Evolutionary conservation across 2,888 invertebrate genomes (phyloP), one percentile per base, ranked within the genome.

Genomic region (Perdita meconis): DNA sequence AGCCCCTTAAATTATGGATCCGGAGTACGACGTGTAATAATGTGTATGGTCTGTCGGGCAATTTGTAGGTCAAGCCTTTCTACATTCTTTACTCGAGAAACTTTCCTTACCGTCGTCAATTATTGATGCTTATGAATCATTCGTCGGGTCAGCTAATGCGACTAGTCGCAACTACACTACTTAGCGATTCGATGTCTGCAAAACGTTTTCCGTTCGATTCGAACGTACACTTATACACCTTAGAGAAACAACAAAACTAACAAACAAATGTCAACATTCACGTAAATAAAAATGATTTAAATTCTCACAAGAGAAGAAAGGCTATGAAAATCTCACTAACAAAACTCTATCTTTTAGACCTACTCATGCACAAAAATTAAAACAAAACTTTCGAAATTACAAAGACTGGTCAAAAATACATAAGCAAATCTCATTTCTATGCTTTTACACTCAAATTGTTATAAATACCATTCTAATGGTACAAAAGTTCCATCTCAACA

Each of bases 11-110:
- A 80, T 78, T 73, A 80, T 80, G 69, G 51, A 79, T 69, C 44
- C 57, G 42, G 47, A 51, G 53, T 66, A 57, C 68, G 57, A 19
- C 47, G 66, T 63, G 66, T 60, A 66, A 60, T 66, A 78, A 80
- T 69, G 69, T 74, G 69, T 57, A 69, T 42, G 53, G 69, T 2
- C 60, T 47, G 51, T 65, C 72, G 53, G 22, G 40, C 73, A 73
- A 80, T 78, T 80, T 80, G 61, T 80, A 69, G 79, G 79, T 80
- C 79, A 79, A 40, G 30, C 30, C 71, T 61, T 51, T 61, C 40
- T 69, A 40, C 61, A 56, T 63, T 76, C 66, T 68, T 67, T 36
- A 55, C 24, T 30, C 40, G 40, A 36, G 47, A 42, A 53, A 19
- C 57, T 53, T 57, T 66, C 57, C 61, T 22, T 10, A 4, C 13